Conservation (phyloP, 1,140 invertebrate genomes). For the Caenorhabditis brenneri region DNA sequence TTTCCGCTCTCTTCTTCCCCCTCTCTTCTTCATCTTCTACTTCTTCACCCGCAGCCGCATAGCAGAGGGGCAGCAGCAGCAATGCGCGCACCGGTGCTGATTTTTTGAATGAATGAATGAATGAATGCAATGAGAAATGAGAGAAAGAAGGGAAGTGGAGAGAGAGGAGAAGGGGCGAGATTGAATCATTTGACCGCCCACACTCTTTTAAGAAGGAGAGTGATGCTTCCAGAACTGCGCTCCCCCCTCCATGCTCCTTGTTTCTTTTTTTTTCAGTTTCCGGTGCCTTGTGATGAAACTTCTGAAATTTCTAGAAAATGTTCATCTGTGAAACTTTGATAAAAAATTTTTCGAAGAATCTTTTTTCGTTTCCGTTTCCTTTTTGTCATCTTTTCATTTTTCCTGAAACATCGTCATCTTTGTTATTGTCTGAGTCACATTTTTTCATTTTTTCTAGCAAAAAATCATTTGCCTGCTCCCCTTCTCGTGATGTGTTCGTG, state of each 20-base stretch:
- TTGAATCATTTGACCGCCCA: slow-evolving; percentile 7
- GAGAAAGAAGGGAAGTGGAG: background rate
- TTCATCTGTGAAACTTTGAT: too few relatives aligned
- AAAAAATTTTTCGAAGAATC: too few relatives aligned
- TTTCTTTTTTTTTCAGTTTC: background rate
- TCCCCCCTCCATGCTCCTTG: background rate
- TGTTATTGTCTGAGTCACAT: too few relatives aligned
- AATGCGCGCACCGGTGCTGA: background rate
- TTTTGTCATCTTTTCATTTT: too few relatives aligned
- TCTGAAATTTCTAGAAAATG: too few relatives aligned
- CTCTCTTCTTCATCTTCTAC: background rate
- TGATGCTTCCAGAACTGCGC: background rate
- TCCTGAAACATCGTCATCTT: too few relatives aligned
- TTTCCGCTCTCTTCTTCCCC: background rate
- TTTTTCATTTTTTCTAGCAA: too few relatives aligned
- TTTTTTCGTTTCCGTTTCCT: too few relatives aligned
- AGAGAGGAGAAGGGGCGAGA: background rate
- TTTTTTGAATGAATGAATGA: slow-evolving; percentile 17
- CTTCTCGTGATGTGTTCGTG: too few relatives aligned
- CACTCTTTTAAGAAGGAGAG: too few relatives aligned
- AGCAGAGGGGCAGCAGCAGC: background rate
- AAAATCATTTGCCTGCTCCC: too few relatives aligned
- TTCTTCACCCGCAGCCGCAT: background rate
- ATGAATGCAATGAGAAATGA: background rate
- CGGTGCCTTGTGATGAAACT: too few relatives aligned